Evolutionary conservation across 2,888 invertebrate species (phyloP), one percentile per base, ranked within the genome.

Genomic region (Tanytarsus gracilentus): DNA sequence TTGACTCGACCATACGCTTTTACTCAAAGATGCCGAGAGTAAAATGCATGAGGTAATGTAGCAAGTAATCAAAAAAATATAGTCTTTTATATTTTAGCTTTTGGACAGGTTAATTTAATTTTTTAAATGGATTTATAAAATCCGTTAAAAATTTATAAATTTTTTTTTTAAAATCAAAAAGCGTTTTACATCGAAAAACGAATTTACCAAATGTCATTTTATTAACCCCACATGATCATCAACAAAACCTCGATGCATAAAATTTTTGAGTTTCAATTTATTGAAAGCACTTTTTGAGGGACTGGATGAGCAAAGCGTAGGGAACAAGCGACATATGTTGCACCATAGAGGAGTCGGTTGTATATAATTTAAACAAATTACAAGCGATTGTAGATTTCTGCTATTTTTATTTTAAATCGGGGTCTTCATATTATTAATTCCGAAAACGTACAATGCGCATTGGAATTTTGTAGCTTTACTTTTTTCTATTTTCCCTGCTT

Each of bases 301-400:
- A 6, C 11, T 18, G 40, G 40, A 18, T 14, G 39, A 39, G 21
- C n/a, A n/a, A 49, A 16, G n/a, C n/a, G n/a, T n/a, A n/a, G n/a
- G n/a, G n/a, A 55, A 18, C 8, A 25, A 39, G 26, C 26, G 55
- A 55, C 55, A 55, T 55, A 40, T 55, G 55, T 40, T 55, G 55
- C 14, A 30, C 27, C 27, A 48, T 14, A 53, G 9, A 7, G 7
- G 36, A 53, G 30, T 16, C 25, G 26, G 40, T 40, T n/a, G 33
- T 55, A 55, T n/a, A n/a, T 55, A 55, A 55, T 55, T 55, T 55
- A 55, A 26, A 55, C 55, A 55, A 55, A 55, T 55, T 55, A 55
- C 55, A 7, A 55, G 27, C 40, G 55, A 51, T 18, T 36, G 39
- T 55, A 25, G 39, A 40, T 55, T 55, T 36, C n/a, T 18, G 11